Percentiles rank a stretch among this genome's conserved stretches.
phyloP scores from a whole-genome alignment of 1,140 invertebrate species.

The Drosophila jambulina region DNA sequence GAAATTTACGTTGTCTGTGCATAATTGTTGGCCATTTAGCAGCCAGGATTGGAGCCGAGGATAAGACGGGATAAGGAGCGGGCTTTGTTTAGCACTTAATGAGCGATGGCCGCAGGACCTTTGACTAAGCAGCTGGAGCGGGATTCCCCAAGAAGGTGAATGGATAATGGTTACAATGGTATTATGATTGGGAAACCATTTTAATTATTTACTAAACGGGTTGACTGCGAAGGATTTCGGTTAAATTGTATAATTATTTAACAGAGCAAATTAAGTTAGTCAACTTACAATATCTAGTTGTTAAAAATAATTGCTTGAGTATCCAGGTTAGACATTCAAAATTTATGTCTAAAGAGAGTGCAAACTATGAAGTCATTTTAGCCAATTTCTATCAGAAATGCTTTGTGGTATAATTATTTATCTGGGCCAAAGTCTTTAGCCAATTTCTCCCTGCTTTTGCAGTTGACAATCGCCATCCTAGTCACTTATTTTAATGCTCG shows the following conservation, averaged over 20 bases:
- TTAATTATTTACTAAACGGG: conserved; percentile 13
- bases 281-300: too few species aligned
- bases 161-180: not conserved
- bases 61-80: conserved; percentile 33
- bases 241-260: not conserved
- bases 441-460: conserved; percentile 8
- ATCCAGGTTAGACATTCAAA: not conserved
- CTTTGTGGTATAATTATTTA: conserved; percentile 2
- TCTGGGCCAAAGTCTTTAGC: conserved; percentile 34
- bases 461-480: conserved; percentile 21
- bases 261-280: not conserved
- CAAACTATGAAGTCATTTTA: not conserved
- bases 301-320: too few species aligned
- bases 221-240: not conserved
- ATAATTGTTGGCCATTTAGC: conserved; percentile 74
- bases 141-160: conserved; percentile 4
- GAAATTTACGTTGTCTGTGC: conserved; percentile 66
- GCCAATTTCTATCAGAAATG: not conserved
- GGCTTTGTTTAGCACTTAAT: conserved; percentile 33
- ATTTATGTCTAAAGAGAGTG: not conserved
- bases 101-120: conserved; percentile 21
- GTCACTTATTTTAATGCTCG: conserved; percentile 64
- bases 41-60: conserved; percentile 29
- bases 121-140: conserved; percentile 21
- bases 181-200: not conserved